Evolutionary conservation across 2,888 invertebrate species (phyloP), one percentile per base, ranked within the genome.

Genomic region (Ceriagrion tenellum): DNA sequence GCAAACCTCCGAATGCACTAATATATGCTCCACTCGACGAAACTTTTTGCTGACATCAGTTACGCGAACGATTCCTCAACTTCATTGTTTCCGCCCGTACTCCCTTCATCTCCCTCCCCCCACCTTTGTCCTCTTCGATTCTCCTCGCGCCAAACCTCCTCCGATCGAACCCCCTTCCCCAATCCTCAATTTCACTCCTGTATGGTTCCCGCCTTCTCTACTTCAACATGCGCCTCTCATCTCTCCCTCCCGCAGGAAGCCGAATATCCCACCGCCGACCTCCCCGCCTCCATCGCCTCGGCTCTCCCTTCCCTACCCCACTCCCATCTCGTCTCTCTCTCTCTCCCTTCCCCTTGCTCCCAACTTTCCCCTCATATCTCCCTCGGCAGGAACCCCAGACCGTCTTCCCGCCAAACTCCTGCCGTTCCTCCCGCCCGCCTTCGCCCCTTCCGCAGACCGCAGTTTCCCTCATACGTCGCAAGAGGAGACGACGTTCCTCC

Each of bases 21-120:
- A 93, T 93, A 74, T 93, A 93, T 93, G 93, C 93, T 93, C 69
- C 93, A 69, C 69, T 69, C n/a, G 59, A 93, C 81, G 81, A 69
- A 63, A 93, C 69, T 69, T 74, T 93, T 93, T 93, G 93, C 93
- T 93, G 93, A 93, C 93, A 93, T 69, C 93, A 55, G 69, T 93
- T 93, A 93, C 35, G 26, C 30, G 47, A 93, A 93, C 69, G 93
- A 47, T 93, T 69, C 74, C 74, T 93, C 93, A 93, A 69, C 69
- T 93, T 93, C 93, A 93, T 93, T 93, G 91, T 91, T 93, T 69
- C 74, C 93, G 63, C 23, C 59, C 12, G 30, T 40, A 6, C 47
- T 47, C 63, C 40, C 91, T n/a, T 23, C 63, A 20, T 26, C n/a
- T n/a, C n/a, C 30, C 30, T 16, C 20, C 56, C 56, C 26, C 56